These are phyloP conservation scores for Euglossa dilemma DNA, from an alignment of 1,140 invertebrate genomes.

Conservation along the genomic window DNA sequence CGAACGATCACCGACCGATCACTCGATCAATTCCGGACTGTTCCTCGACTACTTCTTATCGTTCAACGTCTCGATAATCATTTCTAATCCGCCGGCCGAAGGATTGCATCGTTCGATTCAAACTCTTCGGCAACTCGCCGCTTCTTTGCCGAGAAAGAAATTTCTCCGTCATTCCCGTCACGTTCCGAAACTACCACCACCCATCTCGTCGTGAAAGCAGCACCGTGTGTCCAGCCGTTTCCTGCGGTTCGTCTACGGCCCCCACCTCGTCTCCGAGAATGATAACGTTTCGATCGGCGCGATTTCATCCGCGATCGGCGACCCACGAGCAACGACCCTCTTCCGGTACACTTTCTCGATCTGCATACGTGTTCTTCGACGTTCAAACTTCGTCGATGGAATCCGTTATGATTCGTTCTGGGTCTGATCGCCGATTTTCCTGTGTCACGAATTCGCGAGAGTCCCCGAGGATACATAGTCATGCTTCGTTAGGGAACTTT, in stretches of 20 bases:
- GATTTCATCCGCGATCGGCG: neutral
- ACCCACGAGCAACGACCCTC: neutral
- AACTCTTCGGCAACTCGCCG: neutral
- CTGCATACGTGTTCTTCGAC: neutral
- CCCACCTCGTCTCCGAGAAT: neutral
- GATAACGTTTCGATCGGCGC: neutral
- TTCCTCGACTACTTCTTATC: too few species aligned
- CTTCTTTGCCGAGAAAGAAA: neutral
- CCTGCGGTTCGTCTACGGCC: neutral
- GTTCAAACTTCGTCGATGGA: conserved; percentile 8
- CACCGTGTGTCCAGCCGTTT: neutral
- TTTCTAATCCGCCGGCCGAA: neutral
- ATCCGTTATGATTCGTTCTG: neutral
- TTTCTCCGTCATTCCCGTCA: conserved; percentile 15
- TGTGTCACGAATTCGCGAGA: neutral
- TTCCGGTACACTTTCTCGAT: neutral
- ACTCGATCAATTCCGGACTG: too few species aligned
- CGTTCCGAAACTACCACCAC: conserved; percentile 6
- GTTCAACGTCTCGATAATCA: too few species aligned
- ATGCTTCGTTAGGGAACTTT: neutral
- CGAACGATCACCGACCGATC: too few species aligned
- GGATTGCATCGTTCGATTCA: neutral
- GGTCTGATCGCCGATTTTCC: neutral
- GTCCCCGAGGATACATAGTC: too few species aligned
- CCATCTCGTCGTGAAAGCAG: neutral